Base-by-base conservation (phyloP, 2,888 invertebrate genomes). In the Phorcus lineatus region DNA sequence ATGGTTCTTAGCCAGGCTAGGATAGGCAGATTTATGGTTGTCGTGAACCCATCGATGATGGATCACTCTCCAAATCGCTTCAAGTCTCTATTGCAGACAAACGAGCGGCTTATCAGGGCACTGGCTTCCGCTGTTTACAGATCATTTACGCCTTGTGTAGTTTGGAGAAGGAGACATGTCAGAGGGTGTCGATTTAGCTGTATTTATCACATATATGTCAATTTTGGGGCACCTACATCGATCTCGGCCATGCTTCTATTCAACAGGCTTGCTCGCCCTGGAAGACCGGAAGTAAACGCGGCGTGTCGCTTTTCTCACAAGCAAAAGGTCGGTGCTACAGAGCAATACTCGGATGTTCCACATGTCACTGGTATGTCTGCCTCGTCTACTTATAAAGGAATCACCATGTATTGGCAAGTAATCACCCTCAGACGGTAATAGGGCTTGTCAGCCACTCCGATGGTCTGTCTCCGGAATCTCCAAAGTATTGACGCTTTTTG, bases 181-280 rank as follows among this genome's bases (percentile, higher is more conserved):
- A 62, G 62, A 62, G 62, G 62, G 24, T 62, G 62, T 28, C 62
- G 62, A 62, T 62, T 24, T 28, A 28, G 24, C 62, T 62, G 62
- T 62, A 62, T 62, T 62, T 62, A 62, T 62, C 62, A 62, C 62
- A 62, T 62, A 62, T 62, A 62, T 62, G 62, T 62, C 62, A 62
- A 62, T 62, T 62, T 28, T 9, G 62, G 62, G 28, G 62, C 24
- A 24, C 28, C 6, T 24, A 62, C 62, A 62, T 62, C 62, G 62
- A 62, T 62, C 62, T 13, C 62, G 24, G 2, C 28, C 24, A 28
- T 28, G 24, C 24, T 28, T 24, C 28, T 28, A 28, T 62, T 24
- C 62, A 62, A 17, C 22, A 28, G 13, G 28, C 28, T 22, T 28
- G 28, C 28, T 62, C 16, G 16, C 28, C 6, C 62, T 62, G 17